Base-by-base conservation (phyloP, 2,888 invertebrate genomes). In the Drosophila tripunctata region DNA sequence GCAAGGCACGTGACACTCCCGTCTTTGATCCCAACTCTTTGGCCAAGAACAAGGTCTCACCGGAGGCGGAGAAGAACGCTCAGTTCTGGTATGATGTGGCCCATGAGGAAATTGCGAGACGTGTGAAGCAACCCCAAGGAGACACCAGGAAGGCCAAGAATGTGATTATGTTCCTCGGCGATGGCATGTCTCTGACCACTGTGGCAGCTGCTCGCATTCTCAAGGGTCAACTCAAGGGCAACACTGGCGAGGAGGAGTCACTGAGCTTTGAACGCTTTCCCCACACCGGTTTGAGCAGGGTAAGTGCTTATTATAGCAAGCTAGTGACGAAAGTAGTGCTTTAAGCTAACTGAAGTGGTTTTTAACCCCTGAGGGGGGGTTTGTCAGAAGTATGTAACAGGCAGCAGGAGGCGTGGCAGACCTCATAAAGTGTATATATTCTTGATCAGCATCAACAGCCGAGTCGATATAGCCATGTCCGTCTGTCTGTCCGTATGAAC, bases 161-260 rank as follows among this genome's bases (percentile, higher is more conserved):
- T 55, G 8, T 89, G 2, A 89, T 89, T 4, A 67, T 89, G 41
- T 89, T 89, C 51, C 48, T 90, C 8, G 90, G 90, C 2, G 95
- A 96, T 88, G 95, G 95, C 47, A 95, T 95, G 95, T 94, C 95
- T 8, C 89, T 95, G 57, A 92, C 94, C 4, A 95, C 95, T 2
- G 89, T 95, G 60, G 93, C 94, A 5, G 94, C 94, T 1, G 93
- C 94, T 5, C 92, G 95, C 73, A 93, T 94, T 15, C 93, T 93
- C 75, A 92, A 93, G 60, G 95, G 94, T 0, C 95, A 95, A 88
- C 92, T 93, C 5, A 89, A 90, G 8, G 91, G 91, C 1, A 82
- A 78, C 21, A 79, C 92, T 0, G 95, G 95, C 0, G 95, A 95
- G 89, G 94, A 94, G 76, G 90, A 92, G 0, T 78, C 91, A 12